Evolutionary conservation across 2,888 invertebrate genomes (phyloP).

Genomic region (Ochropleura plecta): DNA sequence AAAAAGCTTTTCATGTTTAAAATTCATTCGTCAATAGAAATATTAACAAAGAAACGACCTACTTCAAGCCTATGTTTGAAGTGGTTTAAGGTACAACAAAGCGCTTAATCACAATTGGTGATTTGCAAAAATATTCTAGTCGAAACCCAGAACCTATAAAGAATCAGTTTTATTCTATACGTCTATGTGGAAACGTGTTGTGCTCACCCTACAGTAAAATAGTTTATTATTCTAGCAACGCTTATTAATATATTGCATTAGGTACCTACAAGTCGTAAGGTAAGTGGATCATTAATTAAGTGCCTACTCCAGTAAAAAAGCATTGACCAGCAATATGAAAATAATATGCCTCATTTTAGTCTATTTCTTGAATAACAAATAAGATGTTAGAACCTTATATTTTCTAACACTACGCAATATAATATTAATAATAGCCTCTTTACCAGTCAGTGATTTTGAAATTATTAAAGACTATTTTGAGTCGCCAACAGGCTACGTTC

Average conservation of each 20-base stretch:
- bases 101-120: slow-evolving; percentile 68
- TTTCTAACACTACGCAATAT: not conserved
- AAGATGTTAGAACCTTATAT: no score
- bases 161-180: slow-evolving; percentile 40
- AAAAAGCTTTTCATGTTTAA: slow-evolving; percentile 40
- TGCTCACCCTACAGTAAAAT: not conserved
- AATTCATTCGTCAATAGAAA: slow-evolving; percentile 29
- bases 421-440: no score
- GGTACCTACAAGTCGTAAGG: not conserved
- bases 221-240: not conserved
- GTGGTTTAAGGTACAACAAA: slow-evolving; percentile 58
- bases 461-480: not conserved
- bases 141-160: slow-evolving; percentile 23
- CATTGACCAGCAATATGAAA: not conserved
- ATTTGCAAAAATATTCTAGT: slow-evolving; percentile 70
- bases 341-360: not conserved
- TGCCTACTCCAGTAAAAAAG: no score
- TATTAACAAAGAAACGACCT: slow-evolving; percentile 47
- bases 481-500: not conserved
- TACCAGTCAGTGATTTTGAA: not conserved
- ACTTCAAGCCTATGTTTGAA: slow-evolving; percentile 41
- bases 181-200: slow-evolving; percentile 47
- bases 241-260: not conserved
- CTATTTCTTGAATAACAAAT: not conserved
- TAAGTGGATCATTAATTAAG: slow-evolving; percentile 15